These are phyloP conservation scores for Hipposideros larvatus DNA, from an alignment of 2,797 vertebrate genomes.

Conservation along the genomic window DNA sequence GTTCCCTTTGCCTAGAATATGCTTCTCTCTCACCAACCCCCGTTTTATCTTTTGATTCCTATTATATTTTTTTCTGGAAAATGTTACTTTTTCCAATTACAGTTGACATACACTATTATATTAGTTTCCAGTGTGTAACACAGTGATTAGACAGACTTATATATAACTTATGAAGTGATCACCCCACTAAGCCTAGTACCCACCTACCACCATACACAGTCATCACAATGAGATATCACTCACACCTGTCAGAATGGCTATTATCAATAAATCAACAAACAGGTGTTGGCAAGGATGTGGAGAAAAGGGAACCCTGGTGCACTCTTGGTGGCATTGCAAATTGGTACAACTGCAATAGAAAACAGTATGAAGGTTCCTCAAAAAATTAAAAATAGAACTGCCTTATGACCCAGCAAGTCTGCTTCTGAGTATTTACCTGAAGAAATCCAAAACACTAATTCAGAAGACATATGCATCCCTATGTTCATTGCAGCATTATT, in stretches of 20 bases:
- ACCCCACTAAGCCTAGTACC: background rate
- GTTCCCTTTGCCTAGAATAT: background rate
- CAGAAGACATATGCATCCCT: background rate
- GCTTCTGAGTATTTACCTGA: background rate
- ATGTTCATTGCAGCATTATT: background rate
- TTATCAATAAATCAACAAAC: background rate
- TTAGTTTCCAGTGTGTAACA: background rate
- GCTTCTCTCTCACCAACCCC: background rate
- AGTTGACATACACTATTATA: background rate
- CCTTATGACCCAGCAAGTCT: background rate
- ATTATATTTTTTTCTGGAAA: background rate
- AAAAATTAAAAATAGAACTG: background rate
- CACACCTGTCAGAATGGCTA: background rate
- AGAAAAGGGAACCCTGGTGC: background rate
- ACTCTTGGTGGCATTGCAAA: background rate
- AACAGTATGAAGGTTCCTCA: background rate
- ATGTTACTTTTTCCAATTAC: background rate
- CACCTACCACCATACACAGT: background rate
- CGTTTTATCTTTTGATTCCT: background rate
- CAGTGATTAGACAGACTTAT: background rate
- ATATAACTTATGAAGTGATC: background rate
- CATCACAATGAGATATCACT: background rate
- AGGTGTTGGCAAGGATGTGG: background rate
- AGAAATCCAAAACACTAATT: background rate
- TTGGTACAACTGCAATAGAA: background rate